Evolutionary conservation across 2,888 invertebrate genomes (phyloP).

Genomic region (Hydriomena furcata): DNA sequence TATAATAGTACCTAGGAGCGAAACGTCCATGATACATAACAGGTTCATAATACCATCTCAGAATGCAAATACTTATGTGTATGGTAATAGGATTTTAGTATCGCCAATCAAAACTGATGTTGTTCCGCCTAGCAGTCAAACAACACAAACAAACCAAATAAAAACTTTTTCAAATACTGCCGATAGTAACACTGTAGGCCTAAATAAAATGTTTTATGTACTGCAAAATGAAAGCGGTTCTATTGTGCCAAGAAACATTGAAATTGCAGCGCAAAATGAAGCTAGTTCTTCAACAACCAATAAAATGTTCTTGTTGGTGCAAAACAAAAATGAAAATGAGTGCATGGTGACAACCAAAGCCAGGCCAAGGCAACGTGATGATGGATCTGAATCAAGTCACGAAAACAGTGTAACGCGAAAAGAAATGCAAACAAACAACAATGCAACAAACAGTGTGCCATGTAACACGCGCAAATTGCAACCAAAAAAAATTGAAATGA

Average conservation of each 20-base stretch:
- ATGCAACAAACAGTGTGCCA: background rate
- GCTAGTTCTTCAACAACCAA: background rate
- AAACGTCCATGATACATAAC: background rate
- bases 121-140: background rate
- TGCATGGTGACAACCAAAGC: background rate
- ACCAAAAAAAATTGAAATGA: too few relatives aligned
- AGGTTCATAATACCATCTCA: slow-evolving; percentile 3
- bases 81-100: slow-evolving; percentile 8
- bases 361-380: slow-evolving; percentile 1
- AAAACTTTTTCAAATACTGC: too few relatives aligned
- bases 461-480: too few relatives aligned
- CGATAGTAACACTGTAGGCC: background rate
- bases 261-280: slow-evolving; percentile 1
- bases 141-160: background rate
- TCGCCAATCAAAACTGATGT: slow-evolving; percentile 12
- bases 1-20: slow-evolving; percentile 8
- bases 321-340: slow-evolving; percentile 11
- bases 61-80: background rate
- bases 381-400: too few relatives aligned
- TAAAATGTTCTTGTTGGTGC: slow-evolving; percentile 12
- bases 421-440: background rate
- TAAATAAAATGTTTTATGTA: slow-evolving; percentile 10
- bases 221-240: slow-evolving; percentile 7
- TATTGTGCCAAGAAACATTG: background rate
- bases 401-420: background rate